Evolutionary conservation across 2,888 invertebrate genomes (phyloP).

Genomic region (Meiosimyza decipiens): DNA sequence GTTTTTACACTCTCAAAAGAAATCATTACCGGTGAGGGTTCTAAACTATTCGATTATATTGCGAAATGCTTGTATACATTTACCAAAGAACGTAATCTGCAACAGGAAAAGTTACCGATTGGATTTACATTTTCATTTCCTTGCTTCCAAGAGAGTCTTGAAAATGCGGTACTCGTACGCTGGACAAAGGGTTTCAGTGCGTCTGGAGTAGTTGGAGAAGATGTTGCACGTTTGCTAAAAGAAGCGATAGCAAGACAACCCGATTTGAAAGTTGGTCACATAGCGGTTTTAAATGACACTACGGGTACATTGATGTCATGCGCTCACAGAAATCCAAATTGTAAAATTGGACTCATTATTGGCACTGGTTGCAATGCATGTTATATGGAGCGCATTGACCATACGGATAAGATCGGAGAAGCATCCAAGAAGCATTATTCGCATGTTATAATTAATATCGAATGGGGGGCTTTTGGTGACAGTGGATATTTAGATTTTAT

Average conservation of each 20-base stretch:
- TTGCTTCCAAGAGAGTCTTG: constrained; percentile 83
- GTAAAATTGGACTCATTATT: constrained; percentile 74
- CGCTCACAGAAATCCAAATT: constrained; percentile 79
- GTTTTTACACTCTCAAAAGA: constrained; percentile 91
- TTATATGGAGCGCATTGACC: constrained; percentile 78
- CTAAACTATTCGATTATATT: constrained; percentile 89
- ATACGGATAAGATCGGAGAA: constrained; percentile 74
- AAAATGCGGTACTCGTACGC: constrained; percentile 81
- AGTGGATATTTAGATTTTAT: constrained; percentile 86
- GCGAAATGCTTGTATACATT: constrained; percentile 90
- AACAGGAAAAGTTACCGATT: constrained; percentile 78
- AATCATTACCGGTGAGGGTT: constrained; percentile 90
- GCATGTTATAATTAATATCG: constrained; percentile 89
- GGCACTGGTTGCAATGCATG: constrained; percentile 37
- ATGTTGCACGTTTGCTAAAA: constrained; percentile 87
- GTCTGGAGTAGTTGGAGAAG: constrained; percentile 86
- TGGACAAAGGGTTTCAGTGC: constrained; percentile 98
- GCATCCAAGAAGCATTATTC: constrained; percentile 61
- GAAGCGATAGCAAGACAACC: constrained; percentile 85
- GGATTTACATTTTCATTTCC: constrained; percentile 98
- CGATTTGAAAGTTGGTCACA: constrained; percentile 82
- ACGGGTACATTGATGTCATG: constrained; percentile 93
- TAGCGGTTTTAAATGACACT: constrained; percentile 93
- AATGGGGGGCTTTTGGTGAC: constrained; percentile 97
- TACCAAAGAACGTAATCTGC: constrained; percentile 79